Evolutionary conservation across 2,797 vertebrate genomes (phyloP).

Genomic region (Galaxias olidus): DNA sequence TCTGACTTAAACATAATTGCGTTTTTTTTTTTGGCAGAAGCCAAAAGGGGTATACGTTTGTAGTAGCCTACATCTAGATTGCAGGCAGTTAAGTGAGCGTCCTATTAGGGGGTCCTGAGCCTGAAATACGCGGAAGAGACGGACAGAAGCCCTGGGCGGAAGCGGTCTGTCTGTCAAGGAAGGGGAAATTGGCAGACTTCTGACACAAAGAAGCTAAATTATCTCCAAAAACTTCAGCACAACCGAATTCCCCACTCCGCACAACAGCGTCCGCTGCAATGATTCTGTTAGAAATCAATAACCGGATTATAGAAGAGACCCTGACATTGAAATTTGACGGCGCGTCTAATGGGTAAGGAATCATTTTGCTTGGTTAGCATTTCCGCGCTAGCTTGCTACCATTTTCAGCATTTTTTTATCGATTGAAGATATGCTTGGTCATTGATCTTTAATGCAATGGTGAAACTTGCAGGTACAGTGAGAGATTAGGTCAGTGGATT

Average conservation of each 20-base stretch:
- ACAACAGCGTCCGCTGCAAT: constrained; percentile 69
- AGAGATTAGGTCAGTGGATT: too few species aligned
- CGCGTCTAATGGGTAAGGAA: constrained; percentile 90
- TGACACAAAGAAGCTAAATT: constrained; percentile 55
- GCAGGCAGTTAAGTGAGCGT: constrained; percentile 58
- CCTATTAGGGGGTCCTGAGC: constrained; percentile 53
- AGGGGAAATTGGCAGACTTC: constrained; percentile 51
- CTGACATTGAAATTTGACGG: constrained; percentile 93
- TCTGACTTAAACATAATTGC: too few species aligned
- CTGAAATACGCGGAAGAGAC: constrained; percentile 75
- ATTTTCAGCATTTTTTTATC: not conserved
- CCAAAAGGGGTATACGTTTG: too few species aligned
- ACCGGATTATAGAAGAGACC: constrained; percentile 97
- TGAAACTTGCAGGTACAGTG: too few species aligned
- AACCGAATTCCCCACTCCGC: constrained; percentile 30
- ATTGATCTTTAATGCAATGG: not conserved
- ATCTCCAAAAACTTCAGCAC: constrained; percentile 30
- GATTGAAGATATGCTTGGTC: not conserved
- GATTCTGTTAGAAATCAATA: constrained; percentile 99
- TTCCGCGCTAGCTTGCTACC: constrained; percentile 22
- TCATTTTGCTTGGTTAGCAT: constrained; percentile 15
- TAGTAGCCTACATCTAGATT: too few species aligned
- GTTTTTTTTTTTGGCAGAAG: too few species aligned
- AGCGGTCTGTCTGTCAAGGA: constrained; percentile 69
- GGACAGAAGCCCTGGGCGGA: constrained; percentile 70